phyloP scores from a whole-genome alignment of 2,888 invertebrate species.

The Flabesymbios commensalis region DNA sequence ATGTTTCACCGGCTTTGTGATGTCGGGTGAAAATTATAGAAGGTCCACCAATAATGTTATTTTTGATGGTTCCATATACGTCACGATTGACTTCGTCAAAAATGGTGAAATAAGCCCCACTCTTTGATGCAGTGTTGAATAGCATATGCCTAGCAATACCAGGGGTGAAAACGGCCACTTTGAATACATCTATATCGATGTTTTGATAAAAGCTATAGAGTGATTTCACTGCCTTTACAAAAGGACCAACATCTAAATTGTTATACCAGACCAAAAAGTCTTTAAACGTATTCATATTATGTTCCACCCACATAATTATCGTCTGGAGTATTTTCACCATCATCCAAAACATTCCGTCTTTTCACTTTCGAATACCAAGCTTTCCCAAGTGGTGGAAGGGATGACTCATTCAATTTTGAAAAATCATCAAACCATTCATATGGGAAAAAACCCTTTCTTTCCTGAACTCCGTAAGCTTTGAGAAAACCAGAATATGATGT shows the following conservation, averaged over 20 bases:
- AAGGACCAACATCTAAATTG: neutral
- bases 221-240: neutral
- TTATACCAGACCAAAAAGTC: neutral
- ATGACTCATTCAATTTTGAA: neutral
- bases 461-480: neutral
- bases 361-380: neutral
- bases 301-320: neutral
- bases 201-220: neutral
- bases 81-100: too few species aligned
- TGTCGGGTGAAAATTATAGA: neutral
- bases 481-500: neutral
- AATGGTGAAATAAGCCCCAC: too few species aligned
- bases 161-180: neutral
- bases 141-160: slow-evolving; percentile 26
- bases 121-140: slow-evolving; percentile 22
- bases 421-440: neutral
- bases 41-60: neutral
- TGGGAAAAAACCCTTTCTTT: neutral
- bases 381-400: neutral
- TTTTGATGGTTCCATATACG: too few species aligned
- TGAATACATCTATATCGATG: neutral
- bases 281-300: neutral
- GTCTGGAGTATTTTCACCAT: neutral
- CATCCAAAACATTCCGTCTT: neutral
- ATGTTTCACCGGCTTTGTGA: neutral